Evolutionary conservation across 2,797 vertebrate species (phyloP).

Genomic region (Buphagus erythrorhynchus): DNA sequence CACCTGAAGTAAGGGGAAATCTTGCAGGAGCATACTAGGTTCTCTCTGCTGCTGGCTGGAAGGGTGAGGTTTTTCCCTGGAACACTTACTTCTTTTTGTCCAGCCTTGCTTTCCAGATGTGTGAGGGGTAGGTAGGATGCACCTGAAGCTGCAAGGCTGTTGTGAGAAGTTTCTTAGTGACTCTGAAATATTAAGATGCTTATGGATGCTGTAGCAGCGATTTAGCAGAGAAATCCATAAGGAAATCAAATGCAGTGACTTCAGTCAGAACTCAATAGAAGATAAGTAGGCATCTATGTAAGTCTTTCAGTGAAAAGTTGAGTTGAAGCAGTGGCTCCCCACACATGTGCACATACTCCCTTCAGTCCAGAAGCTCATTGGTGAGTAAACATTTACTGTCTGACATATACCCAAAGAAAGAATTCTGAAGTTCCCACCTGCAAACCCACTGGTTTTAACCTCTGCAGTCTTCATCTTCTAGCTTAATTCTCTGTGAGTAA

Average conservation of each 20-base stretch:
- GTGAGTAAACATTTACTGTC: background rate
- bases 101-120: fast-evolving
- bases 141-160: background rate
- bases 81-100: background rate
- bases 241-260: background rate
- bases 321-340: background rate
- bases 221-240: background rate
- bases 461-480: background rate
- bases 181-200: background rate
- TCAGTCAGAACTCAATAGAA: background rate
- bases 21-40: background rate
- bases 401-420: background rate
- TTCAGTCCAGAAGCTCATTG: background rate
- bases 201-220: background rate
- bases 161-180: background rate
- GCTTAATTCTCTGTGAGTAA: background rate
- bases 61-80: background rate
- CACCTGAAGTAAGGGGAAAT: background rate
- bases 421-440: background rate
- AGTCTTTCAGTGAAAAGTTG: background rate
- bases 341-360: background rate
- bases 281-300: background rate
- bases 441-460: too few species aligned
- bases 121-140: background rate
- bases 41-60: background rate